Conservation (phyloP, 2,888 invertebrate species). For the Formica aserva region DNA sequence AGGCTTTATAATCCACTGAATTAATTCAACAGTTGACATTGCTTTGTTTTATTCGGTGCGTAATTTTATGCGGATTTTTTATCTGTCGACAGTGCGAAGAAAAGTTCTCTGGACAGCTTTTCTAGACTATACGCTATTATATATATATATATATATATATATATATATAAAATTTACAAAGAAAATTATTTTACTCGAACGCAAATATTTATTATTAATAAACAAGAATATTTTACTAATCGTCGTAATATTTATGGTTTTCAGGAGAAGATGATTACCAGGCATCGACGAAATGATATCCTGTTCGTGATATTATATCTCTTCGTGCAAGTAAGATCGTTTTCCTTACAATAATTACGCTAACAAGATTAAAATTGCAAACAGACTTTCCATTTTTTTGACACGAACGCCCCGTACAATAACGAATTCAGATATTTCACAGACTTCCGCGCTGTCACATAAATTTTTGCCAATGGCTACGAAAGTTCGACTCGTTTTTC, state of each 20-base stretch:
- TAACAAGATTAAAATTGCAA: background rate
- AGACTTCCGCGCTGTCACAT: background rate
- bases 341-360: background rate
- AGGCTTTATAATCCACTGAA: background rate
- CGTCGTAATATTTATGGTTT: conserved; percentile 32
- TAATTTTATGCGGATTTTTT: background rate
- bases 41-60: background rate
- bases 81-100: background rate
- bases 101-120: background rate
- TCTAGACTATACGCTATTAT: background rate
- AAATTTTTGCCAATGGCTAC: conserved; percentile 39
- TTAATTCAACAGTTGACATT: background rate
- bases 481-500: conserved; percentile 38
- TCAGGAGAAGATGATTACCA: conserved; percentile 65
- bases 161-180: background rate
- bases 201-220: background rate
- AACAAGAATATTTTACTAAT: background rate
- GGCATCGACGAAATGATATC: conserved; percentile 49
- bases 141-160: background rate
- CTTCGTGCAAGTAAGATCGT: conserved; percentile 62
- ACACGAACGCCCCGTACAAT: background rate
- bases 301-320: conserved; percentile 49
- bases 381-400: background rate
- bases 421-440: background rate
- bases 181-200: background rate